Conservation (phyloP, 2,888 invertebrate species). For the Mechanitis mazaeus region DNA sequence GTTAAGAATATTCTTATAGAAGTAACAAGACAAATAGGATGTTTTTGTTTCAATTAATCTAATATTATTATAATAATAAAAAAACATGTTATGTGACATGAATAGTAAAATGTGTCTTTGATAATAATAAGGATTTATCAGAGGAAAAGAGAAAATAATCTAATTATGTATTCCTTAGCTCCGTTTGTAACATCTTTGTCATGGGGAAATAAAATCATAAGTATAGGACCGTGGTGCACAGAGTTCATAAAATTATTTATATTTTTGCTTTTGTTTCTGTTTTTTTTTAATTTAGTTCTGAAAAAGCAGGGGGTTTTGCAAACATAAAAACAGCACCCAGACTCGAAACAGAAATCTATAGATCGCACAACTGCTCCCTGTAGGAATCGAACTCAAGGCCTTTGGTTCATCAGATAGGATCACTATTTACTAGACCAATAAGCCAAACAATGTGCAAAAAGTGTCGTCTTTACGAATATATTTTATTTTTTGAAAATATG, state of each 20-base stretch:
- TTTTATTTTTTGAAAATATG: too few relatives aligned
- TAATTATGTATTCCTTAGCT: constrained; percentile 44
- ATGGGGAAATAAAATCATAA: constrained; percentile 37
- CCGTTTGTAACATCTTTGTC: constrained; percentile 43
- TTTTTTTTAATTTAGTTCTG: too few relatives aligned
- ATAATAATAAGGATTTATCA: constrained; percentile 37
- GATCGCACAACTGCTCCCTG: too few relatives aligned
- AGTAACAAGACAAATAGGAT: background rate
- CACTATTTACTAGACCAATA: too few relatives aligned
- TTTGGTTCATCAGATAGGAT: too few relatives aligned
- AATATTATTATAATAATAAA: constrained; percentile 3
- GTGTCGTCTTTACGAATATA: too few relatives aligned
- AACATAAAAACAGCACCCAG: too few relatives aligned
- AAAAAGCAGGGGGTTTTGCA: too few relatives aligned
- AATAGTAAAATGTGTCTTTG: constrained; percentile 27
- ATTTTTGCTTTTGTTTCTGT: background rate
- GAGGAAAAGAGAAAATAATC: constrained; percentile 38
- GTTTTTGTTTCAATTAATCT: too few relatives aligned
- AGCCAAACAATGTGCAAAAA: too few relatives aligned
- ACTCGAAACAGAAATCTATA: too few relatives aligned
- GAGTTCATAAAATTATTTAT: constrained; percentile 11
- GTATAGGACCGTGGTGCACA: constrained; percentile 29
- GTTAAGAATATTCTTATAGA: background rate
- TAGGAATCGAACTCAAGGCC: too few relatives aligned
- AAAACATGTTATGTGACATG: constrained; percentile 21